A percentile compares a stretch with the other conserved stretches of the same genome.
phyloP scores from a whole-genome alignment of 1,140 invertebrate species.

The Whitmania pigra region DNA sequence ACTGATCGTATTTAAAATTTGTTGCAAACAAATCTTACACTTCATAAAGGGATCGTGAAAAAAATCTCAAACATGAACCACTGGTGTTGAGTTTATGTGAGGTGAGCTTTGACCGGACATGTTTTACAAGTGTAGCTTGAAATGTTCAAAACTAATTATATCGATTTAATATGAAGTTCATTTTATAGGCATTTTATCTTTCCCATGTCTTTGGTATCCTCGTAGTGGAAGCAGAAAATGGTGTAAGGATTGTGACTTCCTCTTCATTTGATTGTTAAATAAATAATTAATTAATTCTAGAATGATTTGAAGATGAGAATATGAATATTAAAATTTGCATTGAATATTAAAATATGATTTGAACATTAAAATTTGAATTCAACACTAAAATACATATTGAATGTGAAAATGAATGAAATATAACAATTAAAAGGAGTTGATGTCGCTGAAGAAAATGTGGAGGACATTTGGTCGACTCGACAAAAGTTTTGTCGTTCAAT shows the following conservation, averaged over 20 bases:
- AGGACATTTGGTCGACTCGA: constrained; percentile 50
- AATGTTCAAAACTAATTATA: no score
- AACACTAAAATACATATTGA: no score
- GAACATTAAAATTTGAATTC: no score
- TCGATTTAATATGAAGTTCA: neutral
- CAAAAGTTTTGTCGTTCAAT: constrained; percentile 56
- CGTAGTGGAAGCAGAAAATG: constrained; percentile 35
- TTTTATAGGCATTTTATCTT: constrained; percentile 60
- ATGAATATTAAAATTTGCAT: no score
- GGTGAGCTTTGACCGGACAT: neutral
- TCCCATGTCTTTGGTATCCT: constrained; percentile 60
- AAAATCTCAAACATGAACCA: neutral
- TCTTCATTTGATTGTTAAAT: neutral
- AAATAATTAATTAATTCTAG: no score
- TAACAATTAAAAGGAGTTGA: constrained; percentile 32
- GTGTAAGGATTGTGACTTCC: constrained; percentile 27
- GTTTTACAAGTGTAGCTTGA: no score
- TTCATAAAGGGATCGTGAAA: no score
- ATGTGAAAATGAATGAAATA: no score
- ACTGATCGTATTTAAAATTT: no score
- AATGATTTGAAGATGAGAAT: no score
- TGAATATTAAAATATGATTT: no score
- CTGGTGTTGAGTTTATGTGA: constrained; percentile 13
- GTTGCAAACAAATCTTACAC: no score
- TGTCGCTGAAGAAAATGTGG: constrained; percentile 54